phyloP scores from a whole-genome alignment of 2,113 vertebrate genomes.

The Equus przewalskii region DNA sequence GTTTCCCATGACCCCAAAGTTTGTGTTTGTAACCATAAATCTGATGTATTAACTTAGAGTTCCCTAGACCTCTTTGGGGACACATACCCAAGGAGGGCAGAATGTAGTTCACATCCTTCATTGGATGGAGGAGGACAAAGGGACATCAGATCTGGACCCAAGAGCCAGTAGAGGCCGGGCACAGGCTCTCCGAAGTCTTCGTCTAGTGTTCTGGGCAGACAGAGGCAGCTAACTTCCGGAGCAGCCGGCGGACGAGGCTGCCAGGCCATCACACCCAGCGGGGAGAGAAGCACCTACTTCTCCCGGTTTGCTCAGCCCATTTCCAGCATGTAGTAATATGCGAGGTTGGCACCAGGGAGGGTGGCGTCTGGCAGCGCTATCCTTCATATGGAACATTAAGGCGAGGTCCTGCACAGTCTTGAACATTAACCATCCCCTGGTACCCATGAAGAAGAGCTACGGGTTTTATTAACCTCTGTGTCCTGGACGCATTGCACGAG shows the following conservation, averaged over 20 bases:
- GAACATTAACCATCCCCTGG: constrained; percentile 91
- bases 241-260: rapidly evolving
- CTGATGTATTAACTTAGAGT: rapidly evolving
- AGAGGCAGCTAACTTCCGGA: background rate
- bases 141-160: background rate
- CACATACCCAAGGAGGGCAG: background rate
- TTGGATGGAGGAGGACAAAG: background rate
- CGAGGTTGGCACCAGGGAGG: constrained; percentile 83
- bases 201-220: rapidly evolving
- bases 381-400: constrained; percentile 90
- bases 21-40: too few relatives aligned
- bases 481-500: constrained; percentile 85
- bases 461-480: constrained; percentile 92
- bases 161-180: rapidly evolving
- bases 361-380: constrained; percentile 87
- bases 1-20: background rate
- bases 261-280: background rate
- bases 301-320: constrained; percentile 1
- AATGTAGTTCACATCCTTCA: background rate
- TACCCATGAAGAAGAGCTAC: constrained; percentile 91
- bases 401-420: constrained; percentile 88
- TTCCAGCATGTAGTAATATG: constrained; percentile 82
- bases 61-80: background rate
- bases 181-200: too few relatives aligned
- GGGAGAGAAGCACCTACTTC: constrained; percentile 66